Conservation (phyloP, 1,140 invertebrate genomes). For the Wiebesia pumilae region DNA sequence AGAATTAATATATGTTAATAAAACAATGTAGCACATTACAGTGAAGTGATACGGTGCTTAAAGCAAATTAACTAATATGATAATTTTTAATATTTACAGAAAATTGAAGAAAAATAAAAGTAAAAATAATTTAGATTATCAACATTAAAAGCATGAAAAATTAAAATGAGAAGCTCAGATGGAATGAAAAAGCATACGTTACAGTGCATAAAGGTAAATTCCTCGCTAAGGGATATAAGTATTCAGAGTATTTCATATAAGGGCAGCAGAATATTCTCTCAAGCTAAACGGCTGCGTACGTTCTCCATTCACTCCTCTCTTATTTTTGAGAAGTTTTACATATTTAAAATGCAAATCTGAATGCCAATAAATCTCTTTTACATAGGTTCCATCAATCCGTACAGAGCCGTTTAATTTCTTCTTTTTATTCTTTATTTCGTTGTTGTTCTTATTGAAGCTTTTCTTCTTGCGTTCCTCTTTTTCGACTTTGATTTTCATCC, state of each 20-base stretch:
- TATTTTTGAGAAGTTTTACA: slow-evolving; percentile 53
- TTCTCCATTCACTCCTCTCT: background rate
- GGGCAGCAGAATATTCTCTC: slow-evolving; percentile 16
- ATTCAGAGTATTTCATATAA: slow-evolving; percentile 13
- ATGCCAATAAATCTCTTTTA: slow-evolving; percentile 67
- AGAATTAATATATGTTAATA: too few species aligned
- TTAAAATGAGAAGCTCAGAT: background rate
- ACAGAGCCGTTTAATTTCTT: slow-evolving; percentile 37
- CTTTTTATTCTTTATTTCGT: slow-evolving; percentile 49
- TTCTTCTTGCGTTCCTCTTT: background rate
- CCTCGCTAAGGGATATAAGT: slow-evolving; percentile 10
- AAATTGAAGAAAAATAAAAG: background rate
- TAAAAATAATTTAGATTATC: background rate
- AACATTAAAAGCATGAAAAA: background rate
- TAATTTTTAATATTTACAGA: background rate
- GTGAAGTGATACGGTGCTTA: background rate
- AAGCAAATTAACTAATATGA: background rate
- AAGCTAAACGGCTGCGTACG: background rate
- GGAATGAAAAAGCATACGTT: background rate
- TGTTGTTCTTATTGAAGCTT: background rate
- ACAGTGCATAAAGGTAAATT: background rate
- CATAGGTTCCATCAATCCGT: slow-evolving; percentile 50
- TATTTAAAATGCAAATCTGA: slow-evolving; percentile 72
- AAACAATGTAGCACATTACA: too few species aligned
- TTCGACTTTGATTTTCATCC: slow-evolving; percentile 18